phyloP scores from a whole-genome alignment of 2,113 vertebrate genomes.

The Gopherus flavomarginatus region DNA sequence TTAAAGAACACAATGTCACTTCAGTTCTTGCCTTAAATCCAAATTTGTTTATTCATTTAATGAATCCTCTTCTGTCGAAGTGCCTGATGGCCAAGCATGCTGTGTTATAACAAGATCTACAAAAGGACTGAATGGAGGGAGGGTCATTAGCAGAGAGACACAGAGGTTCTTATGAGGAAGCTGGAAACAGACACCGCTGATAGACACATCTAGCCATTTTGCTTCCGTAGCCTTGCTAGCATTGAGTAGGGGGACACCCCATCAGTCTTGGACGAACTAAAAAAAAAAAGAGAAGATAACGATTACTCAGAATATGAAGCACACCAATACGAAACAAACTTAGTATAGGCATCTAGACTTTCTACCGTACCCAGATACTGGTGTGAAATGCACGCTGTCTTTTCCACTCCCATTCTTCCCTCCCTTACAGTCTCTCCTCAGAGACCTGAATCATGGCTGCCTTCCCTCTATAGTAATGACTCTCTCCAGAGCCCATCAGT shows the following conservation, averaged over 20 bases:
- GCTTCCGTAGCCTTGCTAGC: conserved; percentile 65
- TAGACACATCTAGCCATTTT: background rate
- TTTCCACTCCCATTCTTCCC: background rate
- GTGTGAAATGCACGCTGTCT: background rate
- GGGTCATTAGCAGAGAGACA: background rate
- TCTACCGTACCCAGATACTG: background rate
- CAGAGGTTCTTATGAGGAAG: background rate
- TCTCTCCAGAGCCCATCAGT: background rate
- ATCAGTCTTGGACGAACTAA: conserved; percentile 22
- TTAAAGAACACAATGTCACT: background rate
- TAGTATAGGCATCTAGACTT: background rate
- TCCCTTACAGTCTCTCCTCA: background rate
- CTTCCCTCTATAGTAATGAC: background rate
- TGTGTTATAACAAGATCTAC: background rate
- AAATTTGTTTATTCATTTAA: background rate
- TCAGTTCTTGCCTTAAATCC: background rate
- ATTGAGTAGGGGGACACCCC: conserved; percentile 56
- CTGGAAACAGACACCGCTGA: rapidly evolving
- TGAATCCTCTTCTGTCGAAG: background rate
- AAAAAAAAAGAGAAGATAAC: background rate
- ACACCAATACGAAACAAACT: background rate
- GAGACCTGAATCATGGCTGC: background rate
- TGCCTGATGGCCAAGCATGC: background rate
- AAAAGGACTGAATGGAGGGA: background rate
- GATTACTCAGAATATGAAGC: background rate